phyloP scores from a whole-genome alignment of 2,113 vertebrate genomes.

The Vulpes vulpes region DNA sequence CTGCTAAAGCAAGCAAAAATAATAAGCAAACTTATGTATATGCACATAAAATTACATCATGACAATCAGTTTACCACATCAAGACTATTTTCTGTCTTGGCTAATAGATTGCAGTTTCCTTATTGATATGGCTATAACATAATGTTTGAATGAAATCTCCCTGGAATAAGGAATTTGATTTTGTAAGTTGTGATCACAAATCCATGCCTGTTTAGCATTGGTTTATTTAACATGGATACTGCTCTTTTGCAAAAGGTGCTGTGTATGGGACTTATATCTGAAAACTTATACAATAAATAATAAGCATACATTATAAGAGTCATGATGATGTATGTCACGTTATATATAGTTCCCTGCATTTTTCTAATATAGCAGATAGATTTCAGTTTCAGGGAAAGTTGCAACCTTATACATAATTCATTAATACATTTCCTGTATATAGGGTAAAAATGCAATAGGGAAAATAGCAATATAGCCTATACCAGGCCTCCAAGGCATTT shows the following conservation, averaged over 20 bases:
- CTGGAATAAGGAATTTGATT: not conserved
- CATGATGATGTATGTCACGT: not conserved
- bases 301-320: not conserved
- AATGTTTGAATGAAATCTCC: not conserved
- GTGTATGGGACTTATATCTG: not conserved
- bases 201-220: not conserved
- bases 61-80: not conserved
- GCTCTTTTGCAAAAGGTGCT: not conserved
- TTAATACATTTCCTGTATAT: not conserved
- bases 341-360: not conserved
- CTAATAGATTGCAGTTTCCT: not conserved
- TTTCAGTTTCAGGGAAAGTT: constrained; percentile 47
- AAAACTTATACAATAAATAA: constrained; percentile 28
- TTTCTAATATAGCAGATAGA: not conserved
- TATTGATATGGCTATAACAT: not conserved
- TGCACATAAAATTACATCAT: not conserved
- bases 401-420: constrained; percentile 6
- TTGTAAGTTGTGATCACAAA: not conserved
- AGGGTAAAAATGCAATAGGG: not conserved
- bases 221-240: not conserved
- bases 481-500: not conserved
- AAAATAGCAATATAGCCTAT: not conserved
- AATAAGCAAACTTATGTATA: not conserved
- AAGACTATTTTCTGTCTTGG: not conserved
- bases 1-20: not conserved